These are phyloP conservation scores for Plectrocnemia conspersa DNA, from an alignment of 1,140 invertebrate species.

Conservation along the genomic window DNA sequence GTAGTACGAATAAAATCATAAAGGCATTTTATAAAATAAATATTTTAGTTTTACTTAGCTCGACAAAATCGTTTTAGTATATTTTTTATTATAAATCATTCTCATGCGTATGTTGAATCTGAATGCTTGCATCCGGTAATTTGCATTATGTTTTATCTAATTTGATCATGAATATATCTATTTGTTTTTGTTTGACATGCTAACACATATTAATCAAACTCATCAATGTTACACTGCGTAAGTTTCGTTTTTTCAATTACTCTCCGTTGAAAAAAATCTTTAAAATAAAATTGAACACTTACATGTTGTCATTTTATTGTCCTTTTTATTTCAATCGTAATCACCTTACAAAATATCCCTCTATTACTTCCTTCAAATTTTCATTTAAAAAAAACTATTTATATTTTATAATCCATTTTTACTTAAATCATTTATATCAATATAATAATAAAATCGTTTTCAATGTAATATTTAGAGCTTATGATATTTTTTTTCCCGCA, in stretches of 20 bases:
- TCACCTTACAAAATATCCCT: neutral
- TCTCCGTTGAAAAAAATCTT: no score
- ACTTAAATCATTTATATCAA: neutral
- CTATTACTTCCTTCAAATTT: neutral
- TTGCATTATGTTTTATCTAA: slow-evolving; percentile 20
- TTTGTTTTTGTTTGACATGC: slow-evolving; percentile 36
- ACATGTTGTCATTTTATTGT: no score
- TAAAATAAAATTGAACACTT: no score
- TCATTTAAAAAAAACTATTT: neutral
- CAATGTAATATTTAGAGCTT: slow-evolving; percentile 22
- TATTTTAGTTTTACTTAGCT: neutral
- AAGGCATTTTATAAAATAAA: neutral
- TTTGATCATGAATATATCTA: slow-evolving; percentile 33
- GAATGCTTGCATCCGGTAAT: slow-evolving; percentile 25
- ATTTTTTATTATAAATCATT: neutral
- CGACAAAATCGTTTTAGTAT: neutral
- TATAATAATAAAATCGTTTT: no score
- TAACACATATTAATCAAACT: slow-evolving; percentile 34
- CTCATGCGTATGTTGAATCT: neutral
- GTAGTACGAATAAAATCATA: neutral
- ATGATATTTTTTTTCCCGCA: slow-evolving; percentile 41
- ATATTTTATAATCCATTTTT: neutral
- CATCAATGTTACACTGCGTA: slow-evolving; percentile 32
- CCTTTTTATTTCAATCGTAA: no score
- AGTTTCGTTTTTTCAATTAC: slow-evolving; percentile 33